Percentiles rank a stretch among this genome's conserved stretches.
phyloP scores from a whole-genome alignment of 2,888 invertebrate genomes.

The Bedellia somnulentella region DNA sequence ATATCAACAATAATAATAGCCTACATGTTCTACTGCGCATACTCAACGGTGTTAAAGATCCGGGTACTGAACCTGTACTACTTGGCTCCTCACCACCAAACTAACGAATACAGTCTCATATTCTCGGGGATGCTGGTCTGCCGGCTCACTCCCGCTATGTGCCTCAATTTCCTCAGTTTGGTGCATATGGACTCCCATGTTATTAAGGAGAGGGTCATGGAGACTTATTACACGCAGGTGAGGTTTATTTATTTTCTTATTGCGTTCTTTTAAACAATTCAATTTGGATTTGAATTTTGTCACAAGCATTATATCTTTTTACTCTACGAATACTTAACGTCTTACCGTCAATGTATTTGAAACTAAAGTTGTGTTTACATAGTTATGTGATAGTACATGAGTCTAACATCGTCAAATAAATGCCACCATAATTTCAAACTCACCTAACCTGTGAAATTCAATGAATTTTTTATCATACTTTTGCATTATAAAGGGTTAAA shows the following conservation, averaged over 20 bases:
- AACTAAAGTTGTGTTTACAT: too few species aligned
- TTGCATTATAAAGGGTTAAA: too few species aligned
- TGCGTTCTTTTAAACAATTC: not conserved
- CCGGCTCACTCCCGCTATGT: constrained; percentile 96
- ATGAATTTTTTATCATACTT: too few species aligned
- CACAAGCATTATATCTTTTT: not conserved
- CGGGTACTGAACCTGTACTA: constrained; percentile 95
- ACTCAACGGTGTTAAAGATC: constrained; percentile 96
- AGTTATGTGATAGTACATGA: too few species aligned
- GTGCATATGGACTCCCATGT: constrained; percentile 98
- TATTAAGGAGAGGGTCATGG: constrained; percentile 75
- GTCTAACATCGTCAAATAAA: too few species aligned
- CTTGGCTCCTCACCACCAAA: constrained; percentile 95
- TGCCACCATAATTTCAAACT: too few species aligned
- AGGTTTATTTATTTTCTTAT: too few species aligned
- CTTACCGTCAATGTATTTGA: too few species aligned
- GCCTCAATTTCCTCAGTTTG: constrained; percentile 95
- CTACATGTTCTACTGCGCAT: constrained; percentile 96
- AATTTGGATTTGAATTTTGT: not conserved
- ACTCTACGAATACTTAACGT: too few species aligned
- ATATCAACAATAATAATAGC: constrained; percentile 89
- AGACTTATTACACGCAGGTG: constrained; percentile 95
- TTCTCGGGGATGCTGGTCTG: constrained; percentile 99
- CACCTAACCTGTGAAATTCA: too few species aligned
- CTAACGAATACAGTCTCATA: constrained; percentile 97